Evolutionary conservation across 2,113 vertebrate genomes (phyloP).

Genomic region (Sinocyclocheilus anophthalmus): DNA sequence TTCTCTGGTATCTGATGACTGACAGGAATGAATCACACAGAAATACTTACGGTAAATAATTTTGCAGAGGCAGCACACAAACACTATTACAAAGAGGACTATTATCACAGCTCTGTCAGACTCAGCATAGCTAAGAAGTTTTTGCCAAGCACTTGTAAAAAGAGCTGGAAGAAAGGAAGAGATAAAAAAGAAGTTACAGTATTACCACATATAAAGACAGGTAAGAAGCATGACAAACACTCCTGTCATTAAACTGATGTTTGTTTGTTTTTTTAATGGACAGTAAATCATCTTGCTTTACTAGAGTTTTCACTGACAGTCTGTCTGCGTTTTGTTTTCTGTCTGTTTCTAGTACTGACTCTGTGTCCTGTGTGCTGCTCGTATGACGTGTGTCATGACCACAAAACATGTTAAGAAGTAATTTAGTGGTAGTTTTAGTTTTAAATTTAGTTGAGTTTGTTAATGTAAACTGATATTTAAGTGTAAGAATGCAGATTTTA

Average conservation of each 20-base stretch:
- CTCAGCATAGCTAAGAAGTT: not conserved
- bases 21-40: not conserved
- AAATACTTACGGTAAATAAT: not conserved
- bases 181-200: not conserved
- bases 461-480: not conserved
- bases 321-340: not conserved
- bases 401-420: too few relatives aligned
- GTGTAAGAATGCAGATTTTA: not conserved
- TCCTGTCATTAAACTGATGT: not conserved
- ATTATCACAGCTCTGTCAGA: not conserved
- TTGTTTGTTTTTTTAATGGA: not conserved
- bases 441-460: not conserved
- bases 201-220: not conserved
- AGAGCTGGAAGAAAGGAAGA: not conserved
- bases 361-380: too few relatives aligned
- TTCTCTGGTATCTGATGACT: not conserved
- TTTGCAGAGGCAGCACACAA: constrained; percentile 12
- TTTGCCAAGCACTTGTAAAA: not conserved
- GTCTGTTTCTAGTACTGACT: too few relatives aligned
- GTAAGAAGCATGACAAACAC: not conserved
- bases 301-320: not conserved
- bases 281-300: not conserved
- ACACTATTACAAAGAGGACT: not conserved
- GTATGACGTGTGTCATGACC: too few relatives aligned
- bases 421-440: not conserved